Percentiles rank a stretch among this genome's conserved stretches.
Conservation (phyloP, 2,797 vertebrate genomes). For the Monodelphis domestica region DNA sequence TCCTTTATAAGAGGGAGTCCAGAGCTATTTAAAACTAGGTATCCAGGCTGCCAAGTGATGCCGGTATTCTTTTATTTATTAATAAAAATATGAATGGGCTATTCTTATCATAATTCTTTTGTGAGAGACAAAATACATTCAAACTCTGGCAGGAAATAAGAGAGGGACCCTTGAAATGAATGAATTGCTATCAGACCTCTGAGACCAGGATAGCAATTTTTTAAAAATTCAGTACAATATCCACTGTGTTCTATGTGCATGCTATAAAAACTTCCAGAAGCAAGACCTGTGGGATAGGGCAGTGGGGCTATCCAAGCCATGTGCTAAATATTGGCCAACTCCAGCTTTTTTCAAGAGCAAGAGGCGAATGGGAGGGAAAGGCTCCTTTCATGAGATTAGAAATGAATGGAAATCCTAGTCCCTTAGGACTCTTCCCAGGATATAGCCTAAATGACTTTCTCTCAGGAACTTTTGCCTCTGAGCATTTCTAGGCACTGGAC, state of each 20-base stretch:
- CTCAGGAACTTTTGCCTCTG: conserved; percentile 59
- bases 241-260: neutral
- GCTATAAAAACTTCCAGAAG: neutral
- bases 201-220: neutral
- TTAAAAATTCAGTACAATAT: neutral
- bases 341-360: neutral
- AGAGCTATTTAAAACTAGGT: conserved; percentile 6
- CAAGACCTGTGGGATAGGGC: neutral
- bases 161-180: neutral
- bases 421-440: conserved; percentile 20
- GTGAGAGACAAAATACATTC: neutral
- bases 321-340: neutral
- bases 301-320: neutral
- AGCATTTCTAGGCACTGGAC: conserved; percentile 35
- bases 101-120: neutral
- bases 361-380: neutral
- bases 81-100: neutral
- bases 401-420: neutral
- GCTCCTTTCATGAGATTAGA: neutral
- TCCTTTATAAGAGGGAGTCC: neutral
- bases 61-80: neutral
- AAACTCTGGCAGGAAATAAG: neutral
- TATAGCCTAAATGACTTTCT: conserved; percentile 45
- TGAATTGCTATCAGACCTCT: neutral
- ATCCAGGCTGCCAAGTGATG: neutral